Percentiles rank a stretch among this genome's conserved stretches.
Conservation (phyloP, 2,113 vertebrate species). For the Xyliphius kryptos region DNA sequence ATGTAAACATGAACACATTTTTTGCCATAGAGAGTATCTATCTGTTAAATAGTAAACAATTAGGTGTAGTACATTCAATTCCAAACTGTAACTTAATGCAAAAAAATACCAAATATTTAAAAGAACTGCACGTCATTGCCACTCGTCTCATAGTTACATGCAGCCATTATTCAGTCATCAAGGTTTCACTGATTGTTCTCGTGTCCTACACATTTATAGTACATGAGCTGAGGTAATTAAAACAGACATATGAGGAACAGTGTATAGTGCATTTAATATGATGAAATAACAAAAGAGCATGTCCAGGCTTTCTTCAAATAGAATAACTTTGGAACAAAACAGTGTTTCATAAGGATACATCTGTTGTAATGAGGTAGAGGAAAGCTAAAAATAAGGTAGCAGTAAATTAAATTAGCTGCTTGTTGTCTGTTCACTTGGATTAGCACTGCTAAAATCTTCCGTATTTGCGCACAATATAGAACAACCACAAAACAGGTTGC, state of each 20-base stretch:
- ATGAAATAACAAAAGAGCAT: constrained; percentile 37
- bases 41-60: too few relatives aligned
- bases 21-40: too few relatives aligned
- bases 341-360: constrained; percentile 47
- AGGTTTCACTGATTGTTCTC: constrained; percentile 2
- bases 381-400: constrained; percentile 47
- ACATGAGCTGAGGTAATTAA: constrained; percentile 36
- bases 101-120: too few relatives aligned
- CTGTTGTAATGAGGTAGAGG: constrained; percentile 49
- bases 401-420: constrained; percentile 28
- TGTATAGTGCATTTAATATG: constrained; percentile 39
- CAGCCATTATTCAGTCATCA: too few relatives aligned
- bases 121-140: too few relatives aligned
- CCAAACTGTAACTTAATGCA: too few relatives aligned
- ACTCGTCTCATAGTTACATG: too few relatives aligned
- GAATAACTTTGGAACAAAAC: constrained; percentile 51
- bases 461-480: constrained; percentile 12
- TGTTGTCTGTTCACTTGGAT: constrained; percentile 34
- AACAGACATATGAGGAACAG: constrained; percentile 44
- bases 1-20: too few relatives aligned
- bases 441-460: constrained; percentile 19
- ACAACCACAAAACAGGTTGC: neutral
- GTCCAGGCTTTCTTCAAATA: constrained; percentile 41
- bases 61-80: too few relatives aligned
- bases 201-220: constrained; percentile 28